A percentile compares a stretch with the other conserved stretches of the same genome.
These are phyloP conservation scores for Anguilla japonica DNA, from an alignment of 2,113 vertebrate genomes.

Conservation along the genomic window DNA sequence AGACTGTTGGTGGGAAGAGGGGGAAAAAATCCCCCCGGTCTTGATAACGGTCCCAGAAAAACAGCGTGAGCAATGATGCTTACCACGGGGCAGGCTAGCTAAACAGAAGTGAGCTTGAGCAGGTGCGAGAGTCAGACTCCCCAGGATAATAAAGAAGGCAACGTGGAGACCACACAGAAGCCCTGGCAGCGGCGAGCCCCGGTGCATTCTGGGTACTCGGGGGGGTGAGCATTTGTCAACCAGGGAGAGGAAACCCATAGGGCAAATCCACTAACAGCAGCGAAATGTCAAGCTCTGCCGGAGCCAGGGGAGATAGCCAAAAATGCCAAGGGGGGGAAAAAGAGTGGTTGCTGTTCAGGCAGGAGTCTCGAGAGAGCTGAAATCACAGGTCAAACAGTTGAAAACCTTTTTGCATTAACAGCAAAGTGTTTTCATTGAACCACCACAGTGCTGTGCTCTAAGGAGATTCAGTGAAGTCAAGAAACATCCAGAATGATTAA, in stretches of 20 bases:
- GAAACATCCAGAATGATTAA: background rate
- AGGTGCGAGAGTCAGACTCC: slow-evolving; percentile 14
- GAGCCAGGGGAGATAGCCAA: background rate
- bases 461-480: slow-evolving; percentile 2
- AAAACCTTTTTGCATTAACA: background rate
- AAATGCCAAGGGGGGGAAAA: background rate
- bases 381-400: background rate
- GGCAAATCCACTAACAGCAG: background rate
- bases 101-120: slow-evolving; percentile 11
- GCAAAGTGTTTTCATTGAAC: background rate
- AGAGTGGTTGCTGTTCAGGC: slow-evolving; percentile 8
- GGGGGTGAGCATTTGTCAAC: background rate
- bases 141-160: slow-evolving; percentile 31
- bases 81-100: background rate
- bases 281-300: slow-evolving; percentile 8
- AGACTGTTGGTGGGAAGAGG: background rate
- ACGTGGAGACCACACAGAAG: slow-evolving; percentile 37
- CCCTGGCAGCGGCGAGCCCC: slow-evolving; percentile 15
- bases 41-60: slow-evolving; percentile 24
- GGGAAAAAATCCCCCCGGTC: background rate
- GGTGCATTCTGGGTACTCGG: background rate
- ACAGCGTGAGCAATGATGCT: slow-evolving; percentile 11
- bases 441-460: background rate
- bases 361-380: background rate
- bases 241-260: background rate